Base-by-base conservation (phyloP, 1,140 invertebrate species). In the Paraescarpia echinospica region DNA sequence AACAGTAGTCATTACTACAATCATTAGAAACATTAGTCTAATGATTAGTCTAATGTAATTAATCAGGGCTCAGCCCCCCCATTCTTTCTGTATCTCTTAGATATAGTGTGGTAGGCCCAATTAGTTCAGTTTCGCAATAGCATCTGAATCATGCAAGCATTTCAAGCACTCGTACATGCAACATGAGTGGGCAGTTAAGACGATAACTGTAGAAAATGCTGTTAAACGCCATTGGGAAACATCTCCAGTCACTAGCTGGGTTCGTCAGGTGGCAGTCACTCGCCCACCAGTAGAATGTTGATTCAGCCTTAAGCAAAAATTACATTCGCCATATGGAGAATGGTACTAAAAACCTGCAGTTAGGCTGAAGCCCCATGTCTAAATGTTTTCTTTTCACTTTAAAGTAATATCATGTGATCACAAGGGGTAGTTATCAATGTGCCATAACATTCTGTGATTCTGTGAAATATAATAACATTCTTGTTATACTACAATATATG, bases 1-100 rank as follows among this genome's bases (percentile, higher is more conserved):
- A 90, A 90, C 34, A 90, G 34, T 90, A 90, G n/a, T 4, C 34
- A 90, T 90, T 41, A 90, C 90, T 27, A 35, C 90, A 90, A 90
- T 90, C 9, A 90, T 90, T 27, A 0, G 59, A 27, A 77, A 77
- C 8, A n/a, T n/a, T n/a, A n/a, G n/a, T n/a, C n/a, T n/a, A n/a
- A n/a, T n/a, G n/a, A n/a, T n/a, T n/a, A 27, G 59, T 77, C 59
- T 27, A 77, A 31, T 31, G 59, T 77, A 0, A 31, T 77, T 77
- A 77, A 77, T 77, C 59, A 77, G 2, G 27, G 4, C 22, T 18
- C 8, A 77, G 8, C 59, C 59, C 59, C 59, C 22, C 18, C 59
- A 77, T 77, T 77, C 59, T 14, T 2, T 12, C 59, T 18, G 27
- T 77, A 77, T 77, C 59, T 77, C 22, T 27, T 77, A 77, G 59